Conservation (phyloP, 2,797 vertebrate species). For the Bradypus variegatus region DNA sequence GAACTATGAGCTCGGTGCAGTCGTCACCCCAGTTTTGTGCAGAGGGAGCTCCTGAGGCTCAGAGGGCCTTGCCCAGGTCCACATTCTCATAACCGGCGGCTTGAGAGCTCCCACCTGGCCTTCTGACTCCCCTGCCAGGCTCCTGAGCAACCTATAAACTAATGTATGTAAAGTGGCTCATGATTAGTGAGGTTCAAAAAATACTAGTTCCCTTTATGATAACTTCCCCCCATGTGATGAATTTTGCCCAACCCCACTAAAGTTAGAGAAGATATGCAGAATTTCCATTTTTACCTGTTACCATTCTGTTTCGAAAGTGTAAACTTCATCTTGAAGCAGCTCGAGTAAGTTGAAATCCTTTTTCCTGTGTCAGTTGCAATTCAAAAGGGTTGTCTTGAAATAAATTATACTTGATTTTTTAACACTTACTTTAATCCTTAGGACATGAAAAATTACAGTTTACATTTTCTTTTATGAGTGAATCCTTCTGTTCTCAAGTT, state of each 20-base stretch:
- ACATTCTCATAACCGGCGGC: not conserved
- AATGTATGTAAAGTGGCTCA: too few species aligned
- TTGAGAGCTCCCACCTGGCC: not conserved
- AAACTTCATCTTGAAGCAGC: not conserved
- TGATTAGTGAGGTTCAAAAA: not conserved
- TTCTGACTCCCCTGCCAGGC: not conserved
- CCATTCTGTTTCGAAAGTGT: not conserved
- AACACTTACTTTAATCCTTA: not conserved
- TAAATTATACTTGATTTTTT: not conserved
- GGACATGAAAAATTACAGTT: not conserved
- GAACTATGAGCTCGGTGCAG: not conserved
- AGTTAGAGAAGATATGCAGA: not conserved
- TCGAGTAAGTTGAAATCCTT: not conserved
- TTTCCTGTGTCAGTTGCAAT: not conserved
- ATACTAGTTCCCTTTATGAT: not conserved
- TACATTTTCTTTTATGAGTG: slow-evolving; percentile 1
- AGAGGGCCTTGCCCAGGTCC: not conserved
- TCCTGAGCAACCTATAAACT: too few species aligned
- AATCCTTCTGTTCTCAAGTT: not conserved
- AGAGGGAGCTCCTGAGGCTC: not conserved
- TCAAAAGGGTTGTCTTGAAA: not conserved
- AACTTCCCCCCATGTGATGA: not conserved
- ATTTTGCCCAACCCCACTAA: not conserved
- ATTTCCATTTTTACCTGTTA: not conserved
- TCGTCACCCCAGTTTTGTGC: not conserved